A percentile compares a stretch with the other conserved stretches of the same genome.
phyloP scores from a whole-genome alignment of 2,797 vertebrate species.

The Gymnodraco acuticeps region DNA sequence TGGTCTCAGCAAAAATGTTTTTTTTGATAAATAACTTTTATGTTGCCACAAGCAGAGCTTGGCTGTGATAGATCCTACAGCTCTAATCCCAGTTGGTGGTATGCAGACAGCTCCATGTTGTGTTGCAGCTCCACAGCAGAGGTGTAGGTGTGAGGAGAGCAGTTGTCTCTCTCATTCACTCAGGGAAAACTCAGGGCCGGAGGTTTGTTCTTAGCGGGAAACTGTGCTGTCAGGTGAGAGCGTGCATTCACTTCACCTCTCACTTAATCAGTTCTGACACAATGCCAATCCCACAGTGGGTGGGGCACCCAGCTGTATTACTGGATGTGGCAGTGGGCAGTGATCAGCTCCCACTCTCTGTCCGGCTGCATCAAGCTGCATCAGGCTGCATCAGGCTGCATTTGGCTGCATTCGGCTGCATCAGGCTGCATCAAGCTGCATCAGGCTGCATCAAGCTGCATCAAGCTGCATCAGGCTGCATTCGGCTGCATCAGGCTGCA shows the following conservation, averaged over 20 bases:
- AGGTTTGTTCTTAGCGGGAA: conserved; percentile 68
- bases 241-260: conserved; percentile 31
- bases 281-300: conserved; percentile 75
- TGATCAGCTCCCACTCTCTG: conserved; percentile 51
- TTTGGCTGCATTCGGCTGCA: too few species aligned
- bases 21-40: background rate
- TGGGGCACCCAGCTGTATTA: conserved; percentile 56
- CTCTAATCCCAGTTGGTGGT: conserved; percentile 28
- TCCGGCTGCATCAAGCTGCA: conserved; percentile 27
- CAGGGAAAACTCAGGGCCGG: conserved; percentile 54
- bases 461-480: too few species aligned
- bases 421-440: too few species aligned
- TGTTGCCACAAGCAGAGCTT: background rate
- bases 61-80: conserved; percentile 17
- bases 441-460: too few species aligned
- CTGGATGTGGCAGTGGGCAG: conserved; percentile 63
- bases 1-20: background rate
- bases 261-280: conserved; percentile 74
- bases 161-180: conserved; percentile 59
- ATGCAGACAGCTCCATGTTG: conserved; percentile 49
- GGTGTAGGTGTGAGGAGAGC: conserved; percentile 55
- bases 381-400: too few species aligned
- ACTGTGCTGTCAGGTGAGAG: conserved; percentile 70
- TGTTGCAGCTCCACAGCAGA: conserved; percentile 29
- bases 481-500: too few species aligned